phyloP scores from a whole-genome alignment of 1,140 invertebrate species.

The Druon quercuslanigerum region DNA sequence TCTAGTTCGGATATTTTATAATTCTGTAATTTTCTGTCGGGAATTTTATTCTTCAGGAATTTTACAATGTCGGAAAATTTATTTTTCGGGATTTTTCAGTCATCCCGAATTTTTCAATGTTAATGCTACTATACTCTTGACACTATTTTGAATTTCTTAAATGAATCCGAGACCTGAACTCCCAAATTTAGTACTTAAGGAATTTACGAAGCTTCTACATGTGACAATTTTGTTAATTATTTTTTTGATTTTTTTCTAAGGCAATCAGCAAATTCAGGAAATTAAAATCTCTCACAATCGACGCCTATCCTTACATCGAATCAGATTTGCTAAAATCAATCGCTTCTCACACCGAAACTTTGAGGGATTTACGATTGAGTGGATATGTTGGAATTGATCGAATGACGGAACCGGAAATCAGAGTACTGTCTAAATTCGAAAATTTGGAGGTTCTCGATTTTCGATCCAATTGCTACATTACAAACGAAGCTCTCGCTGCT shows the following conservation, averaged over 20 bases:
- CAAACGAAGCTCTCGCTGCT: not conserved
- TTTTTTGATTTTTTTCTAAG: not conserved
- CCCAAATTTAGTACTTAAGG: no score
- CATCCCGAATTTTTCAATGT: no score
- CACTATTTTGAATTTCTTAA: no score
- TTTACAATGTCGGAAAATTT: no score
- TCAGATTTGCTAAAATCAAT: not conserved
- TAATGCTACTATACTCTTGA: no score
- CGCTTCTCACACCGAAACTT: not conserved
- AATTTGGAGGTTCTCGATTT: constrained; percentile 4
- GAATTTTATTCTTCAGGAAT: no score
- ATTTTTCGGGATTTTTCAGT: no score
- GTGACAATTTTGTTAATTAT: no score
- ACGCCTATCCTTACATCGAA: not conserved
- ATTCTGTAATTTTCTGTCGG: no score
- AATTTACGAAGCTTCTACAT: no score
- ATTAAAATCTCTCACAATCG: not conserved
- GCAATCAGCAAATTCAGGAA: not conserved
- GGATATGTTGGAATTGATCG: not conserved
- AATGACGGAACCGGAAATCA: not conserved
- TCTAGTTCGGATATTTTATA: no score
- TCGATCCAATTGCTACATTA: constrained; percentile 11
- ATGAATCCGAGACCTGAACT: no score
- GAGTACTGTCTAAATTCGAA: not conserved
- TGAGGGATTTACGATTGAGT: not conserved